Evolutionary conservation across 2,113 vertebrate genomes (phyloP).

Genomic region (Psophia crepitans): DNA sequence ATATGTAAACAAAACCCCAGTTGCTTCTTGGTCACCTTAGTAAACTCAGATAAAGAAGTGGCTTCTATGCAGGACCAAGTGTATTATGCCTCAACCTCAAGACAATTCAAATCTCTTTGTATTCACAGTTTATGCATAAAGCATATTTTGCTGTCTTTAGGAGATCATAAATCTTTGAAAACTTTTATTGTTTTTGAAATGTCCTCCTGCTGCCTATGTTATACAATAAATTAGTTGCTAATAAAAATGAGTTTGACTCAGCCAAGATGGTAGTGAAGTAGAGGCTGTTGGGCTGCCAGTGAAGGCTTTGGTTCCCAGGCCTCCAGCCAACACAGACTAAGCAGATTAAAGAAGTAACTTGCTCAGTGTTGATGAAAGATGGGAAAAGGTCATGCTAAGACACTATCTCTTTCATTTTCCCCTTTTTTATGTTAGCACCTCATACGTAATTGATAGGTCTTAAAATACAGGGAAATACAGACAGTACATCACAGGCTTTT

Average conservation of each 20-base stretch:
- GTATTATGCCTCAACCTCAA: neutral
- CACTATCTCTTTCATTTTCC: neutral
- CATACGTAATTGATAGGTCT: neutral
- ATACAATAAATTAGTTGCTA: neutral
- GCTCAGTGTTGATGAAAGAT: neutral
- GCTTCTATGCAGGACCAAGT: neutral
- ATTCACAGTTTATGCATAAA: neutral
- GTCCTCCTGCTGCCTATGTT: neutral
- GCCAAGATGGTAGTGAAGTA: neutral
- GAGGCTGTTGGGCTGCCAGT: neutral
- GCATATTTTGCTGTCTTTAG: neutral
- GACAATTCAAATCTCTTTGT: neutral
- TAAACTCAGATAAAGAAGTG: neutral
- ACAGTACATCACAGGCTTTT: neutral
- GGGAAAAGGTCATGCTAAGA: neutral
- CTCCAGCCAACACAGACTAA: neutral
- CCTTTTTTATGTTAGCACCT: neutral
- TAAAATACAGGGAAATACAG: neutral
- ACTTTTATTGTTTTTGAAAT: neutral
- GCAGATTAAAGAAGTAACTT: neutral
- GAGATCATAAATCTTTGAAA: neutral
- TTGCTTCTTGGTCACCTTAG: neutral
- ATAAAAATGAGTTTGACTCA: neutral
- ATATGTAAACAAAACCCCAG: neutral
- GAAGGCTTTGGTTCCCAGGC: neutral